Base-by-base conservation (phyloP, 2,797 vertebrate species). In the Acomys russatus region DNA sequence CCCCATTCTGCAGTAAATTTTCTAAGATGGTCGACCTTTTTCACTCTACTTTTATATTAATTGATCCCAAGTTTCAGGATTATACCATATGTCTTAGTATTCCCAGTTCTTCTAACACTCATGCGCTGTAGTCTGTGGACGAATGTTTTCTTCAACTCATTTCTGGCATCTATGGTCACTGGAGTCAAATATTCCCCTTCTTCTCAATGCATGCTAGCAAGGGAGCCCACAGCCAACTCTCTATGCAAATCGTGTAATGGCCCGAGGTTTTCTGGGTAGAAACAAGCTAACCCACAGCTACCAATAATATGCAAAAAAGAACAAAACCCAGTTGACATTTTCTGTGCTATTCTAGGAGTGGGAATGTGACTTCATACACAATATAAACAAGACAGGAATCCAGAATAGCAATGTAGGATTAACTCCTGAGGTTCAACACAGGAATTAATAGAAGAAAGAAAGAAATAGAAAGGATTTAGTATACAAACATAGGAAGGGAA, bases 361-460 rank as follows among this genome's bases (percentile, higher is more conserved):
- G 54, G 63, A 85, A 15, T 82, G 93, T 49, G 93, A 97, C 68
- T 87, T 76, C 10, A 64, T 59, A 96, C 95, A 95, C 6, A 66
- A 8, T 92, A 86, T 70, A 96, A 97, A 91, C 20, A 54, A 94
- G 6, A 38, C 88, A 95, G 30, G 78, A 87, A 30, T 96, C 2
- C 66, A 54, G 97, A 68, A 0, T 90, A 96, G 56, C 86, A 85
- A 88, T 64, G 85, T 9, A 88, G 54, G 73, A 7, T 76, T 51
- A 38, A 87, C 91, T 74, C n/a, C 54, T 82, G 94, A 77, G 54
- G 22, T n/a, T 5, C 54, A 84, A 85, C 51, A 59, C 44, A 70
- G 56, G 92, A 76, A 89, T 79, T 74, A 91, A 20, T 18, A 64
- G 49, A 89, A 77, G 25, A 6, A 93, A 92, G 30, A 94, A 93